A percentile compares a stretch with the other conserved stretches of the same genome.
Conservation (phyloP, 2,797 vertebrate species). For the Cuniculus paca region DNA sequence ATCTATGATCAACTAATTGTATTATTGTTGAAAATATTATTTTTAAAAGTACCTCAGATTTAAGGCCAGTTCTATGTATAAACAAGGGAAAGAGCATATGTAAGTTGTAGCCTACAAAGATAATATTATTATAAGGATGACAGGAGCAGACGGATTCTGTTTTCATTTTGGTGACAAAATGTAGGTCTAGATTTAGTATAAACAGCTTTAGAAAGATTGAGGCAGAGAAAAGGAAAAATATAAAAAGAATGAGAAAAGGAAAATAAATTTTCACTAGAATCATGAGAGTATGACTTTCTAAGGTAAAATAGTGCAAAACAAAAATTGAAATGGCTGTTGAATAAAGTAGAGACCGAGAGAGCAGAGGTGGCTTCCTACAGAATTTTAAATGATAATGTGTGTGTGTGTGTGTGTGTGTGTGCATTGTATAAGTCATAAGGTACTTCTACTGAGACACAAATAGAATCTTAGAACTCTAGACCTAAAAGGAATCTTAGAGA, state of each 20-base stretch:
- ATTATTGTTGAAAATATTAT: slow-evolving; percentile 49
- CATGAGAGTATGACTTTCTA: slow-evolving; percentile 3
- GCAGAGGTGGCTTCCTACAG: not conserved
- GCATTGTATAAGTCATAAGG: not conserved
- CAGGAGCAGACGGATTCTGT: slow-evolving; percentile 52
- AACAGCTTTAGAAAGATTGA: slow-evolving; percentile 54
- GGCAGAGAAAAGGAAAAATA: not conserved
- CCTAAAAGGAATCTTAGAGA: not conserved
- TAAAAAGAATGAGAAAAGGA: slow-evolving; percentile 46
- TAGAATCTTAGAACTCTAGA: not conserved
- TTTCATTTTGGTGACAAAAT: slow-evolving; percentile 72
- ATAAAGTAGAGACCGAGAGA: slow-evolving; percentile 1
- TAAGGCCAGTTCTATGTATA: slow-evolving; percentile 20
- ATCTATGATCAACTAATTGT: not conserved
- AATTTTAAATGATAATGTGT: slow-evolving; percentile 8
- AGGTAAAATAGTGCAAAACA: slow-evolving; percentile 35
- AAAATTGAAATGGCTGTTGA: not conserved
- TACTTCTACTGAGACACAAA: slow-evolving; percentile 33
- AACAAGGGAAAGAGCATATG: slow-evolving; percentile 56
- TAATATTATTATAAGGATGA: slow-evolving; percentile 72
- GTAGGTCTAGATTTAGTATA: slow-evolving; percentile 52
- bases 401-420: not conserved
- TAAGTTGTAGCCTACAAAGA: slow-evolving; percentile 64
- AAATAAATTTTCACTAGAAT: slow-evolving; percentile 31
- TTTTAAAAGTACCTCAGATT: slow-evolving; percentile 54